Percentiles rank a stretch among this genome's conserved stretches.
Conservation (phyloP, 23 tunicate genomes). For the Halocynthia aurantium region DNA sequence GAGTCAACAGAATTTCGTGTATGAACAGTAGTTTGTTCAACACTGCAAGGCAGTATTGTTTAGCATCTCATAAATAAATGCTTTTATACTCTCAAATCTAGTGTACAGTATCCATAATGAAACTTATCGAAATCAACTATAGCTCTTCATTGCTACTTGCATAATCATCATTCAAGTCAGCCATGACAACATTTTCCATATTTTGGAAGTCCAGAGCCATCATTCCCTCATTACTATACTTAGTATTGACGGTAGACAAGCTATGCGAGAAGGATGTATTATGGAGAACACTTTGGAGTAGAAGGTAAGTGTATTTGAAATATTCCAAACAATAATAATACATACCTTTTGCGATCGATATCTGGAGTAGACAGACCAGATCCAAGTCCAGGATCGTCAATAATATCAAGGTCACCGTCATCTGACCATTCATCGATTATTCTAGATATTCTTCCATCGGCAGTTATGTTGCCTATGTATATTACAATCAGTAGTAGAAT, state of each 20-base stretch:
- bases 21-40: too few relatives aligned
- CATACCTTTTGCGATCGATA: conserved; percentile 31
- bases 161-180: conserved; percentile 14
- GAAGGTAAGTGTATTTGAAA: background rate
- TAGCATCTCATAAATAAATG: too few relatives aligned
- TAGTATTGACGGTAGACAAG: conserved; percentile 1
- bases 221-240: conserved; percentile 10
- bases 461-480: conserved; percentile 50
- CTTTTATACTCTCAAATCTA: too few relatives aligned
- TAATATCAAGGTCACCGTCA: conserved; percentile 60
- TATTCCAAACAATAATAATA: conserved; percentile 11
- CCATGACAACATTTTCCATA: conserved; percentile 71
- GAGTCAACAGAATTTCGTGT: too few relatives aligned
- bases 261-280: too few relatives aligned
- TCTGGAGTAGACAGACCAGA: conserved; percentile 91
- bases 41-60: too few relatives aligned
- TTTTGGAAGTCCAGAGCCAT: conserved; percentile 47
- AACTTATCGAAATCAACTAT: background rate
- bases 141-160: background rate
- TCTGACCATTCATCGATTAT: conserved; percentile 94
- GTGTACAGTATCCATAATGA: too few relatives aligned
- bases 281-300: background rate
- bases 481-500: background rate
- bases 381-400: conserved; percentile 85
- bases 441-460: conserved; percentile 79